Evolutionary conservation across 2,113 vertebrate genomes (phyloP).

Genomic region (Corynorhinus townsendii): DNA sequence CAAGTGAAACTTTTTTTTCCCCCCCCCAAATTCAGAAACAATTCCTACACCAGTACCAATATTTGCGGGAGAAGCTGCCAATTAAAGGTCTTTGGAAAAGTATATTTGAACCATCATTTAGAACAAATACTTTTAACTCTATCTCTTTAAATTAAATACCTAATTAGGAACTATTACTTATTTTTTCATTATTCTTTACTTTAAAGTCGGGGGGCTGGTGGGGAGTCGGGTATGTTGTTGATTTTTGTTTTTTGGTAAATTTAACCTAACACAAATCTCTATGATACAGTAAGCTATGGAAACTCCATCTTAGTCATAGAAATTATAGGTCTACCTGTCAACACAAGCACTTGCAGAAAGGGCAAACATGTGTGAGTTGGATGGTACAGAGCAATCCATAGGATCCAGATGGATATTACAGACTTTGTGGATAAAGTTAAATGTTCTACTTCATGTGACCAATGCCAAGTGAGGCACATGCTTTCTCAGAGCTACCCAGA

Average conservation of each 20-base stretch:
- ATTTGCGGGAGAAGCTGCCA: neutral
- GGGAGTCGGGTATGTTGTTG: neutral
- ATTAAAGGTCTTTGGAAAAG: slow-evolving; percentile 23
- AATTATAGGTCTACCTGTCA: neutral
- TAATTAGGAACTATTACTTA: slow-evolving; percentile 28
- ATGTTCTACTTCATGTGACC: neutral
- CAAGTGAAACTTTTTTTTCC: neutral
- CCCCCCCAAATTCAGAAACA: neutral
- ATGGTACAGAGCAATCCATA: neutral
- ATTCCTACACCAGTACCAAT: neutral
- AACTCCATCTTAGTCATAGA: neutral
- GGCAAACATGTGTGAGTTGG: neutral
- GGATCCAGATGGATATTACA: neutral
- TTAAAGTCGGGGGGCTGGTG: neutral
- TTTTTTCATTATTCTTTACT: neutral
- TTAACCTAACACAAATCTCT: slow-evolving; percentile 25
- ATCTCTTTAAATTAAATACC: slow-evolving; percentile 20
- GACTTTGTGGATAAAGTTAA: neutral
- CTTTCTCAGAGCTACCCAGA: neutral
- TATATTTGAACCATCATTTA: neutral
- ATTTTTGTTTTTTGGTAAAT: neutral
- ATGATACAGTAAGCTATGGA: neutral
- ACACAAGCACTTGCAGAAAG: neutral
- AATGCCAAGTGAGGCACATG: neutral
- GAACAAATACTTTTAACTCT: slow-evolving; percentile 40